A percentile compares a stretch with the other conserved stretches of the same genome.
Evolutionary conservation across 2,797 vertebrate species (phyloP).

Genomic region (Crocidura indochinensis): DNA sequence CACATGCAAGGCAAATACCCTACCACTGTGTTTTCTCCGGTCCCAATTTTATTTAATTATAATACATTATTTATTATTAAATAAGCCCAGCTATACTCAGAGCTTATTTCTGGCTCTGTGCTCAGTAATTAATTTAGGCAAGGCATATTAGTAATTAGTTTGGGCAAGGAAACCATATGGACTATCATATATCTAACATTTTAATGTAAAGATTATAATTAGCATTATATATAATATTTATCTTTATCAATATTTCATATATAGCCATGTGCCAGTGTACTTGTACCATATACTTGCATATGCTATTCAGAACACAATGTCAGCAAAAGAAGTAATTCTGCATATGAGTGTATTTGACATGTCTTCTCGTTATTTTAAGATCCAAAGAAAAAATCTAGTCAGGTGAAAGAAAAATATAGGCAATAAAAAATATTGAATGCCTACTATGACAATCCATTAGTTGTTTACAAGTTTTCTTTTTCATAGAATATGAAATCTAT

Average conservation of each 20-base stretch:
- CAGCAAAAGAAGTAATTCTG: neutral
- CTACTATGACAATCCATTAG: neutral
- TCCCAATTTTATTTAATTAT: too few species aligned
- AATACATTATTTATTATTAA: too few species aligned
- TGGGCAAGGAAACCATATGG: too few species aligned
- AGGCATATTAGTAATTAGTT: too few species aligned
- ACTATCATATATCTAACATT: neutral
- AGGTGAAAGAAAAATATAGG: neutral
- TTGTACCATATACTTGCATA: neutral
- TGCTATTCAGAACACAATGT: neutral
- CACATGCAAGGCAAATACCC: too few species aligned
- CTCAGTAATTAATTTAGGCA: too few species aligned
- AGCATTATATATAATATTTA: conserved; percentile 3
- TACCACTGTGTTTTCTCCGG: too few species aligned
- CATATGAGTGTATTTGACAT: neutral
- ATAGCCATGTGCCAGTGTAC: neutral
- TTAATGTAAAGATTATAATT: conserved; percentile 19
- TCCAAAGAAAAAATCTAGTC: neutral
- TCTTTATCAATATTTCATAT: neutral
- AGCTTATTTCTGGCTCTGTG: too few species aligned
- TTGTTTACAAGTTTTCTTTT: neutral
- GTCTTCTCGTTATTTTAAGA: conserved; percentile 1
- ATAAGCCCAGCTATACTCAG: too few species aligned
- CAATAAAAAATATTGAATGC: neutral
- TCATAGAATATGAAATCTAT: neutral